A percentile compares a stretch with the other conserved stretches of the same genome.
Evolutionary conservation across 2,888 invertebrate genomes (phyloP).

Genomic region (Xanthorhoe spadicearia): DNA sequence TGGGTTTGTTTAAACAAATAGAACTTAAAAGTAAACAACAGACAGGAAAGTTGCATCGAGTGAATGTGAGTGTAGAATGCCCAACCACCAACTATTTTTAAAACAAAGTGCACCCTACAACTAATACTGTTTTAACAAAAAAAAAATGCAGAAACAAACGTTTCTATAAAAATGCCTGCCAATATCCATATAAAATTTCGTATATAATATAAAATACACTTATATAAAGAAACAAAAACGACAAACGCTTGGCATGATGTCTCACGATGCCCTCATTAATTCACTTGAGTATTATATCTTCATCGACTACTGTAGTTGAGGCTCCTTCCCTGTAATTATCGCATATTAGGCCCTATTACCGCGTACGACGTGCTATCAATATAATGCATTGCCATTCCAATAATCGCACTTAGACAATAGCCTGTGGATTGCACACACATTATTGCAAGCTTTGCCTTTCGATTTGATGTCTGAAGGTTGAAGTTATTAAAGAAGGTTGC

Average conservation of each 20-base stretch:
- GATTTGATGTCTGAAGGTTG: slow-evolving; percentile 6
- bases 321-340: slow-evolving; percentile 73
- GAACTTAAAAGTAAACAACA: no score
- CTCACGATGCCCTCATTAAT: slow-evolving; percentile 61
- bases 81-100: no score
- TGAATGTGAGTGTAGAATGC: no score
- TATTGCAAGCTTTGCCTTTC: slow-evolving; percentile 31
- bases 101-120: no score
- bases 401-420: slow-evolving; percentile 74
- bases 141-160: no score
- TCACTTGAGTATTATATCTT: slow-evolving; percentile 74
- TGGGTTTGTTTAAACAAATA: no score
- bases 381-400: slow-evolving; percentile 72
- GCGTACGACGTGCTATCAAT: slow-evolving; percentile 69
- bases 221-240: background rate
- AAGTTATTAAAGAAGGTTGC: background rate
- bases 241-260: slow-evolving; percentile 43
- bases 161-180: no score
- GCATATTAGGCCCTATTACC: slow-evolving; percentile 74
- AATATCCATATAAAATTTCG: no score
- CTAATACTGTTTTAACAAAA: no score
- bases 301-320: slow-evolving; percentile 66
- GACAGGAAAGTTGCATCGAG: no score
- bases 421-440: slow-evolving; percentile 58
- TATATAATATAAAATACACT: background rate